phyloP scores from a whole-genome alignment of 2,888 invertebrate genomes.

The Brachylomia viminalis region DNA sequence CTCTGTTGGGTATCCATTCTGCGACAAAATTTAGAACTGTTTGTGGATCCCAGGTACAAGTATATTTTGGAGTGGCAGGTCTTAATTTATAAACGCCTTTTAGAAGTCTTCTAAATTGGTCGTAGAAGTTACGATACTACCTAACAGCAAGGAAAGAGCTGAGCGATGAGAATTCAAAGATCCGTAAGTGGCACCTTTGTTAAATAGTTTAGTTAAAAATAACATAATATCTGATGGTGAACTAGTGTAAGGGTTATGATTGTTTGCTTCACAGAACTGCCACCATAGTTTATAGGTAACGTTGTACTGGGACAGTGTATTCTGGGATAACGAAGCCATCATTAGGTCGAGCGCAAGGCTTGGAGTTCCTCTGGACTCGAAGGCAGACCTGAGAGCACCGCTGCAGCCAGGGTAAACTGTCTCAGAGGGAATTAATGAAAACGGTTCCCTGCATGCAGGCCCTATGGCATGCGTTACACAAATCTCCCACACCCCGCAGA shows the following conservation, averaged over 20 bases:
- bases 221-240: neutral
- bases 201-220: constrained; percentile 2
- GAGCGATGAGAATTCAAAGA: constrained; percentile 1
- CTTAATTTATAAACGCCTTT: no score
- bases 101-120: no score
- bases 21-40: no score
- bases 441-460: no score
- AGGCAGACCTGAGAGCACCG: neutral
- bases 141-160: neutral
- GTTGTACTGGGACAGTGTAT: neutral
- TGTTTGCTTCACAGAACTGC: neutral
- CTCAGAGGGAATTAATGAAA: neutral
- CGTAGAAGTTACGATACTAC: neutral
- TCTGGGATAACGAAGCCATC: constrained; percentile 1
- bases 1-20: no score
- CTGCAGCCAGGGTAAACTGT: constrained; percentile 1
- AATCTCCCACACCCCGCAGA: neutral
- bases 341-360: neutral
- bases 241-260: neutral
- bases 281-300: constrained; percentile 2
- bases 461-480: neutral
- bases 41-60: no score
- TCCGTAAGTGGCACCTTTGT: neutral
- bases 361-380: neutral
- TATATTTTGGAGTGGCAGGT: no score